A percentile compares a stretch with the other conserved stretches of the same genome.
phyloP scores from a whole-genome alignment of 2,888 invertebrate genomes.

The Andrena trimmerana region DNA sequence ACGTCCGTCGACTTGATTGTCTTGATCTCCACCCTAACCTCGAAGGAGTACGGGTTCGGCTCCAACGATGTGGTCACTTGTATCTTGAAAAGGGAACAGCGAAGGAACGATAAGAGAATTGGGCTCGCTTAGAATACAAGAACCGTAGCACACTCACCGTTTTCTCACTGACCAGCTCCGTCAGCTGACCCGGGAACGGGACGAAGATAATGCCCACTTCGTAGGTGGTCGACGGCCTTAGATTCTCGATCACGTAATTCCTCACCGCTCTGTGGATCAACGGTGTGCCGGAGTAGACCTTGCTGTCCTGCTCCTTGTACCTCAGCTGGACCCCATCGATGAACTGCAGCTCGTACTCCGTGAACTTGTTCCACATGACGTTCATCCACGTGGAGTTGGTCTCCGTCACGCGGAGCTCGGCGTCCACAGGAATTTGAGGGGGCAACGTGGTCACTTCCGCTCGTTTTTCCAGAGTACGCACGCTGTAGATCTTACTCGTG shows the following conservation, averaged over 20 bases:
- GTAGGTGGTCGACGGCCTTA: constrained; percentile 92
- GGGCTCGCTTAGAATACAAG: too few relatives aligned
- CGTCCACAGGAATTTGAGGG: constrained; percentile 89
- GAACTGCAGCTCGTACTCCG: constrained; percentile 92
- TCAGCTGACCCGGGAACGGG: constrained; percentile 92
- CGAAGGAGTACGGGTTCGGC: constrained; percentile 93
- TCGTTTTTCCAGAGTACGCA: constrained; percentile 88
- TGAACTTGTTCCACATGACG: constrained; percentile 93
- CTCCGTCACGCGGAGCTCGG: constrained; percentile 90
- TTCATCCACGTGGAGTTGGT: constrained; percentile 92
- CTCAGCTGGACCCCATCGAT: constrained; percentile 96
- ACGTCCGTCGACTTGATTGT: constrained; percentile 92
- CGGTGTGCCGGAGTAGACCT: constrained; percentile 94
- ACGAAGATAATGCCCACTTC: constrained; percentile 94
- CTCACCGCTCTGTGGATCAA: constrained; percentile 93
- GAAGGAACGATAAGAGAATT: neutral
- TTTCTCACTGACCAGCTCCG: constrained; percentile 91
- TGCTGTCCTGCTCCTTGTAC: constrained; percentile 93
- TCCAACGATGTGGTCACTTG: constrained; percentile 80
- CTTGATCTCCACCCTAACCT: constrained; percentile 91
- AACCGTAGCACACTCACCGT: constrained; percentile 85
- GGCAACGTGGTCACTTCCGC: constrained; percentile 86
- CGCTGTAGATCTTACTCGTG: constrained; percentile 91
- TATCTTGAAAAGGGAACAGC: constrained; percentile 67
- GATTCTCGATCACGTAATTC: constrained; percentile 91